phyloP scores from a whole-genome alignment of 2,113 vertebrate genomes.

The Physeter macrocephalus region DNA sequence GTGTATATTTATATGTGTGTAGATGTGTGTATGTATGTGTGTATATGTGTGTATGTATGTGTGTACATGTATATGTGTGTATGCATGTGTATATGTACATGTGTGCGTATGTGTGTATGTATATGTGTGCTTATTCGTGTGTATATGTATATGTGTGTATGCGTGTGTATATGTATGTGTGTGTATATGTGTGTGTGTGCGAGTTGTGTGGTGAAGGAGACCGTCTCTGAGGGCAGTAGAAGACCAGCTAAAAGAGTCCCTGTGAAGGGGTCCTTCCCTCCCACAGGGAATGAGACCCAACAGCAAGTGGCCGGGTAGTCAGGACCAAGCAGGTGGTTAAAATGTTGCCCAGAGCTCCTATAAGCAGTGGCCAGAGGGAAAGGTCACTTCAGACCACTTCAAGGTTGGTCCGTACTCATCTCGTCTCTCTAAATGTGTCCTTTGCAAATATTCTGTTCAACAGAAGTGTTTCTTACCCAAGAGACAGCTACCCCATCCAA shows the following conservation, averaged over 20 bases:
- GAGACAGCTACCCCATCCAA: background rate
- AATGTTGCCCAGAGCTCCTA: background rate
- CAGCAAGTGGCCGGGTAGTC: accelerated
- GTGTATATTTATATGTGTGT: accelerated
- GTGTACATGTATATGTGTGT: no score
- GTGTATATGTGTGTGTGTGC: background rate
- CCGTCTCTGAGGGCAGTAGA: background rate
- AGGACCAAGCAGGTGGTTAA: no score
- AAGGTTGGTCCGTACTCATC: no score
- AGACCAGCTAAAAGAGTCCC: background rate
- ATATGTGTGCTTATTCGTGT: no score
- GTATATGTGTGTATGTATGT: no score
- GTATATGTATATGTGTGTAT: no score
- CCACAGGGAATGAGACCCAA: background rate
- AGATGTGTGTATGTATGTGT: accelerated
- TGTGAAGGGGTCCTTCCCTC: background rate
- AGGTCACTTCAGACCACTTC: background rate
- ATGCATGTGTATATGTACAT: no score
- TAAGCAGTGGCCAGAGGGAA: background rate
- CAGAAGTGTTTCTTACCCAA: background rate
- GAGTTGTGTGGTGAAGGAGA: background rate
- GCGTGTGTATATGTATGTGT: background rate
- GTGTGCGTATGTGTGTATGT: no score
- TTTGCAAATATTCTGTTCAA: background rate
- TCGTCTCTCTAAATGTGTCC: background rate